Conservation (phyloP, 2,113 vertebrate species). For the Clarias gariepinus region DNA sequence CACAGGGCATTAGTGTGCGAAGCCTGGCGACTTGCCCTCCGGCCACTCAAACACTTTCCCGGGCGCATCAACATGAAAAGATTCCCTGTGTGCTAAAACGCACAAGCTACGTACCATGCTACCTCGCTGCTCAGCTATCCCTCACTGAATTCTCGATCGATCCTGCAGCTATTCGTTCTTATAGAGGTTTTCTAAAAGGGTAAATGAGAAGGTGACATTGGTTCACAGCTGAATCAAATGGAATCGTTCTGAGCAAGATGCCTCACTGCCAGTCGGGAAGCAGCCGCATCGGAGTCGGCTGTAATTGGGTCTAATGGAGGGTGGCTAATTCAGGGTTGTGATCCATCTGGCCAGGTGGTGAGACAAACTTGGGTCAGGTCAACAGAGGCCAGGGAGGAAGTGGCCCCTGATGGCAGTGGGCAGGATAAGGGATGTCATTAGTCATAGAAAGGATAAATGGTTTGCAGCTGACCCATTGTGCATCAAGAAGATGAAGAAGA, state of each 20-base stretch:
- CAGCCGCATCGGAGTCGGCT: constrained; percentile 32
- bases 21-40: constrained; percentile 74
- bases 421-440: constrained; percentile 65
- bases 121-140: constrained; percentile 34
- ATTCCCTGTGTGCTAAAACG: constrained; percentile 75
- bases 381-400: constrained; percentile 48
- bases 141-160: neutral
- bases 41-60: constrained; percentile 78
- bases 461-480: constrained; percentile 55
- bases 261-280: constrained; percentile 29
- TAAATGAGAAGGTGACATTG: neutral
- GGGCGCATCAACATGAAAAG: constrained; percentile 76
- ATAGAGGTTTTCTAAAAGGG: neutral
- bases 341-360: constrained; percentile 40
- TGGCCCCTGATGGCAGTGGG: constrained; percentile 36
- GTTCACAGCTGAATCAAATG: constrained; percentile 10
- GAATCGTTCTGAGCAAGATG: neutral
- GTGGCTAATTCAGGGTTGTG: constrained; percentile 35
- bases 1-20: constrained; percentile 78
- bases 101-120: constrained; percentile 60
- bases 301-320: constrained; percentile 39
- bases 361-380: constrained; percentile 33
- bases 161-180: neutral
- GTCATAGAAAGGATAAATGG: constrained; percentile 66
- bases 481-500: constrained; percentile 24